Percentiles rank a stretch among this genome's conserved stretches.
These are phyloP conservation scores for Sapayoa aenigma DNA, from an alignment of 2,113 vertebrate species.

Conservation along the genomic window DNA sequence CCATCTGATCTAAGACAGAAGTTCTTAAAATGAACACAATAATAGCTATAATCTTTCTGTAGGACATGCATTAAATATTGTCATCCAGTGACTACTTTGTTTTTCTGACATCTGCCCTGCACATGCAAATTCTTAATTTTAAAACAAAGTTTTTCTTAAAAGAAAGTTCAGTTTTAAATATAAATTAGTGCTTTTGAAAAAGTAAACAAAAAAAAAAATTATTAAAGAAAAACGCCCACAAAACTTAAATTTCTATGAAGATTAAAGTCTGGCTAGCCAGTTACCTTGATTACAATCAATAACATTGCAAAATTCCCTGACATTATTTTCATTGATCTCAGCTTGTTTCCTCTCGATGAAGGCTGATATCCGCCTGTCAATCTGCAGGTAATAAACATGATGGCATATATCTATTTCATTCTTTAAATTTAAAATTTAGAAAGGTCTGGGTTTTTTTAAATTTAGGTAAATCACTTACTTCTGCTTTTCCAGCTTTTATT, in stretches of 20 bases:
- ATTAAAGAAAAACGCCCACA: neutral
- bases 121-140: neutral
- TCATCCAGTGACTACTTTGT: neutral
- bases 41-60: neutral
- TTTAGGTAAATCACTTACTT: constrained; percentile 80
- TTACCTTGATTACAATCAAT: constrained; percentile 99
- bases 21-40: neutral
- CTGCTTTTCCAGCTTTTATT: constrained; percentile 94
- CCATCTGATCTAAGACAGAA: neutral
- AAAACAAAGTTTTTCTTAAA: constrained; percentile 3
- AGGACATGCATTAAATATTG: neutral
- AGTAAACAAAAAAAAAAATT: neutral
- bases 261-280: constrained; percentile 65
- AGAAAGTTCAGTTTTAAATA: constrained; percentile 26
- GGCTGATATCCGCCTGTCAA: constrained; percentile 98
- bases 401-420: constrained; percentile 58
- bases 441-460: neutral
- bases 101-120: neutral
- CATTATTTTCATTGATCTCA: constrained; percentile 99
- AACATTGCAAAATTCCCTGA: constrained; percentile 99
- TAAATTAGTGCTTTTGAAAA: neutral
- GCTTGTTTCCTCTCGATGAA: constrained; percentile 99
- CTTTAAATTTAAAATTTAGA: constrained; percentile 63
- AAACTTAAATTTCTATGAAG: constrained; percentile 53
- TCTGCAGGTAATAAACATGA: constrained; percentile 80